phyloP scores from a whole-genome alignment of 2,113 vertebrate species.

The Phasianus colchicus region DNA sequence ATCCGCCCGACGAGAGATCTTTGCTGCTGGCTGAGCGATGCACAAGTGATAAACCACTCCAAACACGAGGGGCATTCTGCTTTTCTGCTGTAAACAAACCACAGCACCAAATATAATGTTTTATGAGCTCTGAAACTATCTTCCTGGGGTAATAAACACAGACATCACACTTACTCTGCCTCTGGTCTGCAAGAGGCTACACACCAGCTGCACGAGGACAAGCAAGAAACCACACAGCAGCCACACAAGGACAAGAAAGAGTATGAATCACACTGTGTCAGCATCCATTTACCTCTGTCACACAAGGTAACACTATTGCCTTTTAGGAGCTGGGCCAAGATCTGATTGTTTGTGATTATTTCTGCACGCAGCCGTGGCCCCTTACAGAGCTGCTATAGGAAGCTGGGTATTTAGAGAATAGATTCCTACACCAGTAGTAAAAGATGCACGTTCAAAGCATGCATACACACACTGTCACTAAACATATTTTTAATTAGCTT shows the following conservation, averaged over 20 bases:
- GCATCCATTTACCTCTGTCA: not conserved
- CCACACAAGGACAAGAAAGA: not conserved
- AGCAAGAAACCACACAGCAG: not conserved
- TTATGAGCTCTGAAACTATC: not conserved
- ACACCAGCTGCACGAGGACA: not conserved
- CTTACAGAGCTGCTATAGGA: not conserved
- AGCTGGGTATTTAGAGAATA: not conserved
- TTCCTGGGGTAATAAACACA: not conserved
- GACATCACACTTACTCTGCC: not conserved
- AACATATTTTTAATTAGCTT: conserved; percentile 66
- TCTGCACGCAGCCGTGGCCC: not conserved
- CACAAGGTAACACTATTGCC: not conserved
- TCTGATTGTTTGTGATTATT: not conserved
- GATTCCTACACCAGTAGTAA: conserved; percentile 10
- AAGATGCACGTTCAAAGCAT: conserved; percentile 32
- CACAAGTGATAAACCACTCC: not conserved
- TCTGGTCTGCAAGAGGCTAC: not conserved
- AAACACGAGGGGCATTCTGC: too few species aligned
- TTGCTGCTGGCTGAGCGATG: not conserved
- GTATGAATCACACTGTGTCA: not conserved
- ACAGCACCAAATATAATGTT: not conserved
- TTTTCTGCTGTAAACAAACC: not conserved
- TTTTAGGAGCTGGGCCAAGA: not conserved
- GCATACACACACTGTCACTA: conserved; percentile 22
- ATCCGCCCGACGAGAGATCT: not conserved